Percentiles rank a stretch among this genome's conserved stretches.
These are phyloP conservation scores for Drosophila pandora DNA, from an alignment of 1,140 invertebrate species.

Conservation along the genomic window DNA sequence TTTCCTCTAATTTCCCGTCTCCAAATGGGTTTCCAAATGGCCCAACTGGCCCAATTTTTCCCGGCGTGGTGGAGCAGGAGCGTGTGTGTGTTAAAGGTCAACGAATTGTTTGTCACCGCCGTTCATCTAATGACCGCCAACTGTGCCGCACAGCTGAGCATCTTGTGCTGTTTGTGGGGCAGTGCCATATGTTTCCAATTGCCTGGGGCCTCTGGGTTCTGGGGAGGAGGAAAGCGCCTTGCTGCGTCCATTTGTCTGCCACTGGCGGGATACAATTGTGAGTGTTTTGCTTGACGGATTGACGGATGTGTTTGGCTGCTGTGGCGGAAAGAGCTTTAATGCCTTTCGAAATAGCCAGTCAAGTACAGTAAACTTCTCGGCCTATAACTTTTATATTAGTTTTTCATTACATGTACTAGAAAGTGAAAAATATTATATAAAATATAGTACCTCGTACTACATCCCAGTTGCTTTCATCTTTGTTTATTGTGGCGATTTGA, in stretches of 20 bases:
- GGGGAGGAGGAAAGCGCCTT: slow-evolving; percentile 33
- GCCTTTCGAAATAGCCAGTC: slow-evolving; percentile 16
- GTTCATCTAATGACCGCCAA: slow-evolving; percentile 73
- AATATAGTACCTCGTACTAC: too few relatives aligned
- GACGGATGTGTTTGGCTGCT: slow-evolving; percentile 41
- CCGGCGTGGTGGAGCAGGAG: not conserved
- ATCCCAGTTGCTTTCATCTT: too few relatives aligned
- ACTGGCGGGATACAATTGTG: slow-evolving; percentile 39
- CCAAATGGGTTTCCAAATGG: slow-evolving; percentile 66
- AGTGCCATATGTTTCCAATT: slow-evolving; percentile 68
- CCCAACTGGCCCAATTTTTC: slow-evolving; percentile 16
- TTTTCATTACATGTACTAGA: too few relatives aligned
- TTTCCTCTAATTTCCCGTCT: slow-evolving; percentile 67
- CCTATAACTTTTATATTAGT: not conserved
- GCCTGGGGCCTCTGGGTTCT: not conserved
- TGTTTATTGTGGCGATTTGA: not conserved
- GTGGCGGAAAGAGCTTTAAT: slow-evolving; percentile 13
- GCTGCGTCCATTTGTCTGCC: slow-evolving; percentile 76
- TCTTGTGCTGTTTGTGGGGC: slow-evolving; percentile 41
- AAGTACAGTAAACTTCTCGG: not conserved
- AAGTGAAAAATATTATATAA: too few relatives aligned
- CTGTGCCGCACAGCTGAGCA: slow-evolving; percentile 71
- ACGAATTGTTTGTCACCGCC: slow-evolving; percentile 64
- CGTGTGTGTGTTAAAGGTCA: slow-evolving; percentile 60
- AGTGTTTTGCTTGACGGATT: slow-evolving; percentile 59